Evolutionary conservation across 2,113 vertebrate species (phyloP).

Genomic region (Ahaetulla prasina): DNA sequence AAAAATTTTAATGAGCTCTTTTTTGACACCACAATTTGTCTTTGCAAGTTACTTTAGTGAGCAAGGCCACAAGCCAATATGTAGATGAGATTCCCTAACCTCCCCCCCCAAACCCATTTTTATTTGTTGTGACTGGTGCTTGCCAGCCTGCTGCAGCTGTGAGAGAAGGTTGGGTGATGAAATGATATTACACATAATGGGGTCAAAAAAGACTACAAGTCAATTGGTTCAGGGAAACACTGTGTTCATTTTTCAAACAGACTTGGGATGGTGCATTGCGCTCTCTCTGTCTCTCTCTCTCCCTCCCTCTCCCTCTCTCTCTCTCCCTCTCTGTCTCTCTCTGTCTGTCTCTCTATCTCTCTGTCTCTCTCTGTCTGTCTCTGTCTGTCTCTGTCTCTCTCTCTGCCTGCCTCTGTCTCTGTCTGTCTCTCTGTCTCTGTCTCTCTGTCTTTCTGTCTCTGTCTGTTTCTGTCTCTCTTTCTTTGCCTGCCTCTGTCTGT

Average conservation of each 20-base stretch:
- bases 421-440: neutral
- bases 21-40: conserved; percentile 67
- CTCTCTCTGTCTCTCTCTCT: neutral
- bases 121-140: conserved; percentile 31
- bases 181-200: conserved; percentile 59
- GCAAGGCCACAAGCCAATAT: conserved; percentile 62
- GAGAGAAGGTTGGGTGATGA: conserved; percentile 57
- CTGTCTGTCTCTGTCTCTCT: neutral
- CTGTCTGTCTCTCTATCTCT: neutral
- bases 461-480: neutral
- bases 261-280: conserved; percentile 30
- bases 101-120: neutral
- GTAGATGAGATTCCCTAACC: conserved; percentile 60
- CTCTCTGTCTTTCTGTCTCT: no score
- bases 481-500: neutral
- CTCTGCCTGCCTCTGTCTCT: neutral
- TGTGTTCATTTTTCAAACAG: conserved; percentile 37
- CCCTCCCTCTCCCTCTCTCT: no score
- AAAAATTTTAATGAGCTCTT: conserved; percentile 70
- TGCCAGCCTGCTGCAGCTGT: conserved; percentile 48
- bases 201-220: conserved; percentile 61
- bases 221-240: conserved; percentile 50
- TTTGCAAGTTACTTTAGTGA: conserved; percentile 57
- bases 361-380: accelerated
- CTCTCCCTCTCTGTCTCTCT: neutral